Percentiles rank a stretch among this genome's conserved stretches.
These are phyloP conservation scores for Phenganax stokvisi DNA, from an alignment of 92 coral and sea anemone species.

Conservation along the genomic window DNA sequence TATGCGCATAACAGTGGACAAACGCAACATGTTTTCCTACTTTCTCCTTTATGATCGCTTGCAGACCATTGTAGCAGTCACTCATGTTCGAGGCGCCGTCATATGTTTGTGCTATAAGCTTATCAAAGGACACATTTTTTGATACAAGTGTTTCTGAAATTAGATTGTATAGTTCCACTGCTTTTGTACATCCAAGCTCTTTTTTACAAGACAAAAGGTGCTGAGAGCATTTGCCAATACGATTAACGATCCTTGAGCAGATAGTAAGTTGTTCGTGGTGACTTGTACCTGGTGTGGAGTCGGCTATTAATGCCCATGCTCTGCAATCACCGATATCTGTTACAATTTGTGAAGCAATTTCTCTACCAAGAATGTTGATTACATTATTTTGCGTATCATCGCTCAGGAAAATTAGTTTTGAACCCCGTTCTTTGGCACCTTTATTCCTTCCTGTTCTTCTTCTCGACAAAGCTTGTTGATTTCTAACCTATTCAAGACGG, in stretches of 20 bases:
- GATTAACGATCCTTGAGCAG: neutral
- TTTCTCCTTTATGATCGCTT: constrained; percentile 14
- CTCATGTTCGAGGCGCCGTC: constrained; percentile 13
- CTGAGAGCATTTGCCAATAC: neutral
- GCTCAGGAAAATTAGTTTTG: neutral
- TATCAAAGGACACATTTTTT: neutral
- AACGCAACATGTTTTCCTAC: constrained; percentile 8
- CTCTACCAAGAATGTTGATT: constrained; percentile 2
- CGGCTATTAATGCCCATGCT: constrained; percentile 6
- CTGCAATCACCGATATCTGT: neutral
- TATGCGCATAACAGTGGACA: constrained; percentile 25
- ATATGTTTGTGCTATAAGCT: constrained; percentile 18
- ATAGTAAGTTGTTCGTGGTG: constrained; percentile 3
- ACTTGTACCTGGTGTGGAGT: neutral
- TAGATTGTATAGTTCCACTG: no score
- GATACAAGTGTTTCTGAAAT: neutral
- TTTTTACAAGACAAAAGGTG: constrained; percentile 14
- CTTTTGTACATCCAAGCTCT: neutral
- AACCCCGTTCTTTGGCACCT: constrained; percentile 12
- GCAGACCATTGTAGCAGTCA: constrained; percentile 13
- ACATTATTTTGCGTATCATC: neutral
- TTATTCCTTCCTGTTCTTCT: neutral
- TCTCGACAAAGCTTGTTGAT: constrained; percentile 11
- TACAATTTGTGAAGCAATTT: neutral
- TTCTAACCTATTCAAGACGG: constrained; percentile 2